Base-by-base conservation (phyloP, 2,888 invertebrate species). In the Drosophila mayaguana region DNA sequence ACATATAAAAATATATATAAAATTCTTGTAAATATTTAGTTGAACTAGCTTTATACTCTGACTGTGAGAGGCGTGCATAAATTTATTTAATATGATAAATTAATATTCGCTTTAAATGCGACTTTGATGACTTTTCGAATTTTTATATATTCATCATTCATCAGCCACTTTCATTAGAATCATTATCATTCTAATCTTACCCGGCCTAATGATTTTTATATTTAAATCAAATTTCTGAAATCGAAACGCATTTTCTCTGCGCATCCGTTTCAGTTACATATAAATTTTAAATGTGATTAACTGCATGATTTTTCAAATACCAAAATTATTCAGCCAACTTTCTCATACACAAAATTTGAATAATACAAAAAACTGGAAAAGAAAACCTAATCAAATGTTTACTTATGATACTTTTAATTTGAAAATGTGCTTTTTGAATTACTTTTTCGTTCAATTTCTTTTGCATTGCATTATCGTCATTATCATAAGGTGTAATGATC, bases 401-500 rank as follows among this genome's bases (percentile, higher is more conserved):
- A 32, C 40, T 55, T 62, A 57, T 60, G 46, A 45, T 63, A 60
- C 63, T 72, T 54, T 66, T 62, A 28, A 48, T 63, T 72, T 72
- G 63, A 54, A 63, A 78, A 64, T 63, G 43, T 63, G 46, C 42
- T 61, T 57, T 61, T 42, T 67, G 67, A 73, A 57, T 70, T 76
- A 69, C 54, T 68, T 77, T 59, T 64, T 61, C 25, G 60, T 69
- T 68, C 8, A 50, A 54, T 74, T 78, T 78, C 69, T 66, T 63
- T 69, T 69, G 66, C 69, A 64, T 72, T 77, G 63, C 63, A 68
- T 72, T 78, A 62, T 34, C 50, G 43, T 71, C 55, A 51, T 71
- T 25, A 63, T 66, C 50, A 25, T 51, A 36, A 34, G 42, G 16
- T 40, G 34, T 12, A 75, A 76, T 72, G 77, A 75, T 62, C 63